Evolutionary conservation across 2,113 vertebrate genomes (phyloP), one percentile per base, ranked within the genome.

Genomic region (Callocephalon fimbriatum): DNA sequence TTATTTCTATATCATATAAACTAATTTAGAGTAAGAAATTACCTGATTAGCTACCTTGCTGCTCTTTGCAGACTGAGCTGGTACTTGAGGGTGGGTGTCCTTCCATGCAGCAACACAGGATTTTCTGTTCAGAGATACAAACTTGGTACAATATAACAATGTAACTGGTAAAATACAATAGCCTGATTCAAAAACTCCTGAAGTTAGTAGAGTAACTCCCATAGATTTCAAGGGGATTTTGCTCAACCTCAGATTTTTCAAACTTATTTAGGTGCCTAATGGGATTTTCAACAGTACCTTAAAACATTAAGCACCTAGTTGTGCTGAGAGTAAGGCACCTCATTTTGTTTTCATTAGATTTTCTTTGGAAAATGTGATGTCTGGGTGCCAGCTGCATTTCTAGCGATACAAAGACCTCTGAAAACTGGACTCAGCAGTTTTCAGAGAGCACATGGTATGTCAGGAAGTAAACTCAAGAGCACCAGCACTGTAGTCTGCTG

Each of bases 241-340:
- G 50, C n/a, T 76, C 58, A 66, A 6, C 38, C 31, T 70, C 45
- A 38, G 58, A 61, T 81, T 65, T 70, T 63, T 58, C 10, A 2
- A 63, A 50, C 35, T 54, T 85, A 81, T 81, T 81, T 45, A 73
- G 31, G n/a, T 9, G 47, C 47, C 45, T 74, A 77, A 91, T 32
- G 54, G 32, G 40, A 89, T 91, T 94, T 96, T 84, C 27, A 45
- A 12, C 93, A 96, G 50, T 61, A 56, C 59, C 40, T 89, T 83
- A 51, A 62, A 3, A 90, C 20, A 38, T 50, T 47, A 66, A 66
- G 32, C 35, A 71, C 29, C 45, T 44, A 71, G 14, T 67, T 59
- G 32, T 5, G 22, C 29, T 32, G 62, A 94, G 56, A 79, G 71
- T 85, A 45, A 85, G 70, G 22, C 44, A 78, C 4, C 14, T 87